Evolutionary conservation across 2,888 invertebrate genomes (phyloP).

Genomic region (Ephialtes manifestator): DNA sequence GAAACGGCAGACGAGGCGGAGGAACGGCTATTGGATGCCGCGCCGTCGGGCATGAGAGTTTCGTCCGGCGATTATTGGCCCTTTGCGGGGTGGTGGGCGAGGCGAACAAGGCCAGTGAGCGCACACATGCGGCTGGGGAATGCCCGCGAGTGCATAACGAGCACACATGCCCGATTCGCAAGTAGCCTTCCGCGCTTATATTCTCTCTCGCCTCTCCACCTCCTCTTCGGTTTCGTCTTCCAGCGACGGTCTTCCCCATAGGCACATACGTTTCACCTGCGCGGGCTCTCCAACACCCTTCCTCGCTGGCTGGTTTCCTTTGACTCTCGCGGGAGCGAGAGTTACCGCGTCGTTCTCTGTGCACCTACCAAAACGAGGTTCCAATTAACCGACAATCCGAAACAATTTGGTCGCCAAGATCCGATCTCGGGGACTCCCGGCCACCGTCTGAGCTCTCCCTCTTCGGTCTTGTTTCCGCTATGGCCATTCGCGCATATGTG

Average conservation of each 20-base stretch:
- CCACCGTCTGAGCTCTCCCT: constrained; percentile 57
- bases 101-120: constrained; percentile 73
- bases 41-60: constrained; percentile 68
- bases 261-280: constrained; percentile 54
- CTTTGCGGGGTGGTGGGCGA: constrained; percentile 78
- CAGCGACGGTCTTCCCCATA: constrained; percentile 28
- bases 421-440: constrained; percentile 78
- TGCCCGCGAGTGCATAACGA: constrained; percentile 48
- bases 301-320: constrained; percentile 4
- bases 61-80: constrained; percentile 78
- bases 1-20: constrained; percentile 19
- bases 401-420: constrained; percentile 83
- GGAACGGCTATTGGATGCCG: constrained; percentile 76
- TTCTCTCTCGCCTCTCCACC: constrained; percentile 47
- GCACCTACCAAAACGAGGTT: constrained; percentile 80
- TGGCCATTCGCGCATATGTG: background rate
- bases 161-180: constrained; percentile 43
- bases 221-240: constrained; percentile 33
- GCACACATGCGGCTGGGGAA: constrained; percentile 42
- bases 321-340: constrained; percentile 25
- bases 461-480: constrained; percentile 5
- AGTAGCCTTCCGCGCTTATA: constrained; percentile 51
- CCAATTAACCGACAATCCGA: constrained; percentile 85
- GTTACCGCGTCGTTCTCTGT: constrained; percentile 45
- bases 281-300: constrained; percentile 31